These are phyloP conservation scores for Astropecten irregularis DNA, from an alignment of 53 echinoderm and acorn worm species.

Conservation along the genomic window DNA sequence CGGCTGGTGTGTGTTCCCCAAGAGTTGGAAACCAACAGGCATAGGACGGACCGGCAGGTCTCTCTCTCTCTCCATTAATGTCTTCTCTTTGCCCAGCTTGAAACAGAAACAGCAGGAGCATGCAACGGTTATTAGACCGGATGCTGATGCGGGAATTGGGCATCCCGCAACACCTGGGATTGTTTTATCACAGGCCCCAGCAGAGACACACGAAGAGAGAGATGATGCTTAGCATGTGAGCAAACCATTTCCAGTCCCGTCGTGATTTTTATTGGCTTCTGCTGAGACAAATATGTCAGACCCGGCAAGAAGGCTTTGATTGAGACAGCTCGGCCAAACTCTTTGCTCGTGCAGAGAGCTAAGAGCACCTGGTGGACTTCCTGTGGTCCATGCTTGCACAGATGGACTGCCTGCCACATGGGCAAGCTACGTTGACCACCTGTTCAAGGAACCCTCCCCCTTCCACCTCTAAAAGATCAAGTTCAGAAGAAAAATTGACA, in stretches of 20 bases:
- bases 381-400: neutral
- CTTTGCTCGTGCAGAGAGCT: no score
- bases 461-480: neutral
- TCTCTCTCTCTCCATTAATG: no score
- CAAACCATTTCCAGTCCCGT: neutral
- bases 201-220: neutral
- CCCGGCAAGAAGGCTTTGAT: neutral
- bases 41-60: no score
- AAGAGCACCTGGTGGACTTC: constrained; percentile 17
- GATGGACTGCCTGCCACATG: neutral
- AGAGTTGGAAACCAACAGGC: no score
- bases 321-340: no score
- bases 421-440: neutral
- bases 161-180: constrained; percentile 23
- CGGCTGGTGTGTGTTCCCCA: no score
- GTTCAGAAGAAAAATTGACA: neutral
- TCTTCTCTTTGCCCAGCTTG: no score
- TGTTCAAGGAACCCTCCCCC: neutral
- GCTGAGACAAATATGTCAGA: constrained; percentile 11
- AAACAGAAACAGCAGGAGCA: no score
- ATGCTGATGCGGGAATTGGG: constrained; percentile 27
- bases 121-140: no score
- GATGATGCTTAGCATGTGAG: neutral
- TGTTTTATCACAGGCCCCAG: neutral
- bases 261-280: constrained; percentile 48